Percentiles rank a stretch among this genome's conserved stretches.
phyloP scores from a whole-genome alignment of 1,140 invertebrate species.

The Drosophila elegans region DNA sequence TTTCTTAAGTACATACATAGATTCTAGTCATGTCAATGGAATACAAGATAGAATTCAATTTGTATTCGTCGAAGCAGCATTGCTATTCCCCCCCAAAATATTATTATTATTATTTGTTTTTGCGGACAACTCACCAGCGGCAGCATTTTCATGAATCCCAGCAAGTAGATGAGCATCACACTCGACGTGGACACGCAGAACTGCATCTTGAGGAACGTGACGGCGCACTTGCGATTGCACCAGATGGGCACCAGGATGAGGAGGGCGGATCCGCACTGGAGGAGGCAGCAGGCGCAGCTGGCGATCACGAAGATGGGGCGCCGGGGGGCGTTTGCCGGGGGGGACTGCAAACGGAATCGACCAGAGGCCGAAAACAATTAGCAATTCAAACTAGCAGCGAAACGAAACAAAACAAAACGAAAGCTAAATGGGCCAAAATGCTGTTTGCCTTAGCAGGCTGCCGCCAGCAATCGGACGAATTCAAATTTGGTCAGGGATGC shows the following conservation, averaged over 20 bases:
- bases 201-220: conserved; percentile 89
- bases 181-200: conserved; percentile 87
- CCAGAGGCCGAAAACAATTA: conserved; percentile 20
- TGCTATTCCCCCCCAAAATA: too few relatives aligned
- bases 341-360: conserved; percentile 32
- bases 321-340: conserved; percentile 44
- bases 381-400: conserved; percentile 29
- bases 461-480: conserved; percentile 6
- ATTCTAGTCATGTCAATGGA: too few relatives aligned
- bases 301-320: conserved; percentile 86
- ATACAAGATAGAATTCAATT: too few relatives aligned
- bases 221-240: conserved; percentile 87
- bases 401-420: conserved; percentile 8
- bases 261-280: conserved; percentile 86
- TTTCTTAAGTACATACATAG: too few relatives aligned
- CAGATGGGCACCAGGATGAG: conserved; percentile 87
- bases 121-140: conserved; percentile 85
- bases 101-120: too few relatives aligned
- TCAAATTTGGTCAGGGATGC: not conserved
- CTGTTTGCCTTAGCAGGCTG: conserved; percentile 18
- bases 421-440: conserved; percentile 15
- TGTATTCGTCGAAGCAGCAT: too few relatives aligned
- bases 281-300: conserved; percentile 87
- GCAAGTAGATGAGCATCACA: conserved; percentile 88
- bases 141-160: conserved; percentile 86